Conservation (phyloP, 2,888 invertebrate genomes). For the Xanthia togata region DNA sequence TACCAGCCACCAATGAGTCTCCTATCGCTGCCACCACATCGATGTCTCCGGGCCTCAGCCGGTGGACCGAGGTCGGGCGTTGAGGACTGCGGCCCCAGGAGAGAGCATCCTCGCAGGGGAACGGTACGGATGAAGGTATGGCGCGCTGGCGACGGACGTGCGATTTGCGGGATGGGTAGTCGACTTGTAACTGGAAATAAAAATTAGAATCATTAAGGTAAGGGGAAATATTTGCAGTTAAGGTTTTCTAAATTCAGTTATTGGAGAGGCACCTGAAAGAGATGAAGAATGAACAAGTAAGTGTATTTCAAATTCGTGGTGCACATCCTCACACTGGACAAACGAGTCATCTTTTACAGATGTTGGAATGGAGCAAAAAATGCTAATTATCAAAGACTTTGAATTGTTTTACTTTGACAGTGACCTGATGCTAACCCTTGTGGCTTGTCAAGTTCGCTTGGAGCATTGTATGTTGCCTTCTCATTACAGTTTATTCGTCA, state of each 20-base stretch:
- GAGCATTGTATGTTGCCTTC: constrained; percentile 4
- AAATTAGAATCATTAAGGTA: background rate
- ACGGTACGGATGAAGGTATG: constrained; percentile 87
- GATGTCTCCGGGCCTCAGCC: constrained; percentile 92
- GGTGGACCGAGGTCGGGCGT: constrained; percentile 92
- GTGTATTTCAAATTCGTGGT: background rate
- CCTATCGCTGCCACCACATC: constrained; percentile 93
- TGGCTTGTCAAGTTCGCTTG: constrained; percentile 27
- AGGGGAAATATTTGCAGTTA: background rate
- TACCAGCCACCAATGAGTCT: constrained; percentile 93
- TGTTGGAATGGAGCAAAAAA: background rate
- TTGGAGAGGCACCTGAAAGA: background rate
- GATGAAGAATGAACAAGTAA: background rate
- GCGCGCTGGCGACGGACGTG: constrained; percentile 89
- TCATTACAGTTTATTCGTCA: constrained; percentile 2
- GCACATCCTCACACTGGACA: background rate
- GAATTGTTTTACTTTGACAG: constrained; percentile 18
- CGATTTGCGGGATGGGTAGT: constrained; percentile 86
- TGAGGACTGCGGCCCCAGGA: constrained; percentile 81
- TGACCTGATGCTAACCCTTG: constrained; percentile 21
- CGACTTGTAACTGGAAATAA: constrained; percentile 81
- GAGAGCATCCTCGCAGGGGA: constrained; percentile 90
- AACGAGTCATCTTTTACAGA: too few relatives aligned
- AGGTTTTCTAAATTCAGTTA: too few relatives aligned
- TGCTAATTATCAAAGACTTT: constrained; percentile 10